Evolutionary conservation across 2,888 invertebrate genomes (phyloP), one percentile per base, ranked within the genome.

Genomic region (Noctua pronuba): DNA sequence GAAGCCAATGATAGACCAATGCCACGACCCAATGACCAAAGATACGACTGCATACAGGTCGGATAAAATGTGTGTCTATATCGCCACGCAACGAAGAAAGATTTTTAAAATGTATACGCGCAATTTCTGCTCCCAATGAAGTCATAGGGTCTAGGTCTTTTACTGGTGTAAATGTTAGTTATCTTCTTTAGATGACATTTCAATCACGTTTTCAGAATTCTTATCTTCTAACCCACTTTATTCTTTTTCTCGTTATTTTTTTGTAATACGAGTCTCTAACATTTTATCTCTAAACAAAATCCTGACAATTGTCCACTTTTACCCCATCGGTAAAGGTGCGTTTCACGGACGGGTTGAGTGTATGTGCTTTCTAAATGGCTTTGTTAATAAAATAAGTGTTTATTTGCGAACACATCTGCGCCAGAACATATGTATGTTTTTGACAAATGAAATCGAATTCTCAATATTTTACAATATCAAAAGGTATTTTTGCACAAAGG

Each of bases 341-440:
- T 88, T 90, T 83, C 79, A 84, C 77, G 86, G 92, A 93, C 91
- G 94, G 94, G 94, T 95, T 94, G 93, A 94, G 91, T 89, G 84
- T 79, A 84, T 86, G 72, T 76, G 78, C 86, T 87, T 84, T 86
- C 84, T 78, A 88, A 89, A 86, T 79, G 76, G 74, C 85, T 90
- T 90, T 87, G 87, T 89, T 88, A 92, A 91, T 92, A 91, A 90
- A 84, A 66, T 84, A 76, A 82, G 94, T 95, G 95, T 94, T 95
- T 94, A 94, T 95, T 95, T 93, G 93, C 87, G 84, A 92, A 92
- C 75, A 82, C 95, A 95, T 95, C 95, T 95, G 95, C 93, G 77
- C 64, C 77, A 85, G 75, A 89, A 90, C 91, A 92, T 88, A 89
- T 90, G 81, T 80, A 79, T 80, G 58, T 72, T 79, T 83, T 85